Percentiles rank a stretch among this genome's conserved stretches.
Evolutionary conservation across 2,797 vertebrate genomes (phyloP).

Genomic region (Bradypodion pumilum): DNA sequence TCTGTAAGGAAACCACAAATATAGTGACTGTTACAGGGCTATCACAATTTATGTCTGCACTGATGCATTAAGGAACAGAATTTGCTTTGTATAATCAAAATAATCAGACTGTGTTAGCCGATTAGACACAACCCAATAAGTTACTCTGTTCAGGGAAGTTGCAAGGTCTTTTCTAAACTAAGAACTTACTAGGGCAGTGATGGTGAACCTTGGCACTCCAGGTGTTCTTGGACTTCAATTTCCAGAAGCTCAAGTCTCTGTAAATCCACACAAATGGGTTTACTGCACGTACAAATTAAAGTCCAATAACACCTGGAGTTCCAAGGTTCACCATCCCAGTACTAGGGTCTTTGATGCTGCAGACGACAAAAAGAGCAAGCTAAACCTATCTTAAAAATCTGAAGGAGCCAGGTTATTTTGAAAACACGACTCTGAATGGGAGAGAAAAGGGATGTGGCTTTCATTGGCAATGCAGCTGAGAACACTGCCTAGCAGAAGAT

Average conservation of each 20-base stretch:
- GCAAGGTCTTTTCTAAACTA: slow-evolving; percentile 36
- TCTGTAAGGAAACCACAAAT: slow-evolving; percentile 10
- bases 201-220: no score
- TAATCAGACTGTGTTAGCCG: slow-evolving; percentile 34
- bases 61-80: slow-evolving; percentile 32
- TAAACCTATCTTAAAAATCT: slow-evolving; percentile 33
- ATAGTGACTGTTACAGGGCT: slow-evolving; percentile 37
- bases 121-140: slow-evolving; percentile 47
- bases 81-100: slow-evolving; percentile 28
- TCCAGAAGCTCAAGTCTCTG: no score
- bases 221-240: no score
- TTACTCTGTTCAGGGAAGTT: slow-evolving; percentile 39
- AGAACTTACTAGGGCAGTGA: slow-evolving; percentile 19
- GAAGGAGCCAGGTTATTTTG: not conserved
- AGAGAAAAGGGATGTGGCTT: not conserved
- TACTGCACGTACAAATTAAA: no score
- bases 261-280: no score
- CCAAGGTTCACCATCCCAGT: no score
- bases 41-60: slow-evolving; percentile 9
- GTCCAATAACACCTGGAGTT: no score
- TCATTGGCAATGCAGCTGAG: not conserved
- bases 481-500: slow-evolving; percentile 29
- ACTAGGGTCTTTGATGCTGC: slow-evolving; percentile 55
- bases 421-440: slow-evolving; percentile 26
- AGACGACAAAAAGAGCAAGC: slow-evolving; percentile 28